phyloP scores from a whole-genome alignment of 2,113 vertebrate genomes.

The Embiotoca jacksoni region DNA sequence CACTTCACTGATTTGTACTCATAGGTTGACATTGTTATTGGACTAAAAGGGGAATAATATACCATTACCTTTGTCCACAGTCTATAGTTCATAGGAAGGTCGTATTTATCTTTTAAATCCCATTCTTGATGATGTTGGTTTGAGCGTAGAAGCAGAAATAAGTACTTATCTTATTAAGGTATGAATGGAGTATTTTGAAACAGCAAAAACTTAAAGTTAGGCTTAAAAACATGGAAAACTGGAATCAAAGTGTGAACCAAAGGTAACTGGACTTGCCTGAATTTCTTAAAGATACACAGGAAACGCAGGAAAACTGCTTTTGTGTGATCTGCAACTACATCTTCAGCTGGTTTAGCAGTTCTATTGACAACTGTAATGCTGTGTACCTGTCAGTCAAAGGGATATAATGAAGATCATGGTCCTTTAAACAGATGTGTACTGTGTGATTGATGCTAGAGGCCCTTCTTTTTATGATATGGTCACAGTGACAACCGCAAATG shows the following conservation, averaged over 20 bases:
- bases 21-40: constrained; percentile 1
- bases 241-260: neutral
- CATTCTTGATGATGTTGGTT: neutral
- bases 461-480: neutral
- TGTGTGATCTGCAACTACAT: no score
- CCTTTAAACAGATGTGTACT: neutral
- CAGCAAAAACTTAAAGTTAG: no score
- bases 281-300: no score
- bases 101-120: constrained; percentile 8
- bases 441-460: neutral
- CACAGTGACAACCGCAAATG: neutral
- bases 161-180: neutral
- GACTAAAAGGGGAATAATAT: constrained; percentile 26
- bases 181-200: constrained; percentile 10
- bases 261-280: no score
- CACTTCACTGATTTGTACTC: constrained; percentile 9
- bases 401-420: neutral
- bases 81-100: constrained; percentile 2
- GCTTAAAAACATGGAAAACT: neutral
- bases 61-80: constrained; percentile 23
- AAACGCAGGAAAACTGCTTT: no score
- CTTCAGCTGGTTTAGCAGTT: no score
- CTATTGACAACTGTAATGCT: no score
- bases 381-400: no score
- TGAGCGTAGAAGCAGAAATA: constrained; percentile 3